Conservation (phyloP, 2,113 vertebrate species). For the Elephas maximus region DNA sequence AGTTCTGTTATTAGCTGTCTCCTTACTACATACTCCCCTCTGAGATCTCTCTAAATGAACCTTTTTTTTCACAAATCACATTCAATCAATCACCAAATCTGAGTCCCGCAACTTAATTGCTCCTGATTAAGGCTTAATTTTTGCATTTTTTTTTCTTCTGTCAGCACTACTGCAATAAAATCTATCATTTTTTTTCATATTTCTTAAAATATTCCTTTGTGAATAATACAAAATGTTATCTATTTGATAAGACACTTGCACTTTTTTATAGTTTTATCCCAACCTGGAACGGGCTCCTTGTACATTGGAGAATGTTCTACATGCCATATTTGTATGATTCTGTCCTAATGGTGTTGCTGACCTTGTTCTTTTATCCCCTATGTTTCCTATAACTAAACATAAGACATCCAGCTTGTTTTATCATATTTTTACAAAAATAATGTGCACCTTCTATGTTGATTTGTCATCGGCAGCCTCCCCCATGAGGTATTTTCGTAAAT, state of each 20-base stretch:
- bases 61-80: neutral
- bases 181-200: neutral
- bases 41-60: neutral
- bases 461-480: no score
- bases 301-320: neutral
- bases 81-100: neutral
- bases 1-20: neutral
- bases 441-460: no score
- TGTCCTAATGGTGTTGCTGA: neutral
- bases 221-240: neutral
- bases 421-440: no score
- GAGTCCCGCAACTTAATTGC: neutral
- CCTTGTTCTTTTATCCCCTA: neutral
- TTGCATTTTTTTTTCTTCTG: neutral
- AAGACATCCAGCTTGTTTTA: neutral
- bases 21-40: neutral
- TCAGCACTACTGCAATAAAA: neutral
- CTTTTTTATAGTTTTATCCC: neutral
- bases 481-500: no score
- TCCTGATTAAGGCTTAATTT: neutral
- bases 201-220: neutral
- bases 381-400: neutral
- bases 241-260: neutral
- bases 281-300: neutral
- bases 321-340: neutral